Conservation (phyloP, 2,113 vertebrate genomes). For the Tachuris rubrigastra region DNA sequence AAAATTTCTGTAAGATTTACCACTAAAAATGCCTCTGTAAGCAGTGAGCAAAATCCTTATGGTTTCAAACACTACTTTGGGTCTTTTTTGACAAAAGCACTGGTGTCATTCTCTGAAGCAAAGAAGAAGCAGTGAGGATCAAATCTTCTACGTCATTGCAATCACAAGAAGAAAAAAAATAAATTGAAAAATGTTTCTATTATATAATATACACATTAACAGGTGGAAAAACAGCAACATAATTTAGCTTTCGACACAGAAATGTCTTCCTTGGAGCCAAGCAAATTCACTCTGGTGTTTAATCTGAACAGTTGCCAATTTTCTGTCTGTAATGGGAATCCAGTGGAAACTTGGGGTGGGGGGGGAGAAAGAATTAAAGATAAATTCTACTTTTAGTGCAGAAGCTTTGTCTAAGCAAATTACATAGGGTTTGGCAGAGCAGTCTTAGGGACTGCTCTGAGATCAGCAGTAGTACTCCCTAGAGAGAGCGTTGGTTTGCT, state of each 20-base stretch:
- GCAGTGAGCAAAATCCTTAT: not conserved
- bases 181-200: conserved; percentile 23
- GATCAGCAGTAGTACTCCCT: not conserved
- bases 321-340: conserved; percentile 61
- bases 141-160: not conserved
- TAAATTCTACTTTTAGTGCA: conserved; percentile 2
- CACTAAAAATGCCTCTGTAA: not conserved
- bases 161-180: not conserved
- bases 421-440: not conserved
- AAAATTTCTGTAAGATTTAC: not conserved
- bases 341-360: conserved; percentile 13
- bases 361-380: conserved; percentile 34
- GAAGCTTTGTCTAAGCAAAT: not conserved
- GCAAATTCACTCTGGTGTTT: conserved; percentile 58
- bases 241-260: conserved; percentile 54
- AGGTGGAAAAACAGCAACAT: conserved; percentile 65
- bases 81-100: not conserved
- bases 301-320: conserved; percentile 66
- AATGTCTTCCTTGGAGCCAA: conserved; percentile 59
- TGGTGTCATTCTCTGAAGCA: not conserved
- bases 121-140: not conserved
- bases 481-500: not conserved
- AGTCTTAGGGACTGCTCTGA: not conserved
- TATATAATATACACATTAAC: conserved; percentile 54
- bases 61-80: not conserved